Percentiles rank a stretch among this genome's conserved stretches.
phyloP scores from a whole-genome alignment of 2,888 invertebrate species.

The Anarsia innoxiella region DNA sequence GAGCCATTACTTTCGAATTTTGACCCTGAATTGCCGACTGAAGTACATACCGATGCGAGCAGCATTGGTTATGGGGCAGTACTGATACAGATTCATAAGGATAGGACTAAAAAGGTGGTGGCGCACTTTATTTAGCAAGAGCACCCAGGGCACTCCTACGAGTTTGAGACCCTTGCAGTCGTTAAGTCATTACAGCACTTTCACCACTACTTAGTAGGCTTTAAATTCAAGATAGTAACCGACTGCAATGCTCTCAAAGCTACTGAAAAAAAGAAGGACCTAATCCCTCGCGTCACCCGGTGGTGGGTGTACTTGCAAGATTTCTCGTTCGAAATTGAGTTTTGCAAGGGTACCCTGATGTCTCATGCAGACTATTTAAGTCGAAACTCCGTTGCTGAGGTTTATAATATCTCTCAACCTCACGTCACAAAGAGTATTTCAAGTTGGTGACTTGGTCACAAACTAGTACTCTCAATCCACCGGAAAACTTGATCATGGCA shows the following conservation, averaged over 20 bases:
- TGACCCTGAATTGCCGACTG: conserved; percentile 13
- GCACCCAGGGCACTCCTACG: conserved; percentile 18
- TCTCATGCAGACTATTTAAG: conserved; percentile 7
- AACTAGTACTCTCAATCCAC: not conserved
- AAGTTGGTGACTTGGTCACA: not conserved
- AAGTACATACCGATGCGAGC: conserved; percentile 19
- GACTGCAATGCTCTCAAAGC: conserved; percentile 31
- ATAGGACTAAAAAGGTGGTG: conserved; percentile 4
- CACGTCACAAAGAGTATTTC: not conserved
- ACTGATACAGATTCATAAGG: conserved; percentile 2
- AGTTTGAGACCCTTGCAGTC: conserved; percentile 20
- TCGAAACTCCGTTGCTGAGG: conserved; percentile 2
- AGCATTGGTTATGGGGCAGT: conserved; percentile 16
- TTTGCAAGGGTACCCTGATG: conserved; percentile 16
- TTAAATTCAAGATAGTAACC: conserved; percentile 20
- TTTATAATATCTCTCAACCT: conserved; percentile 11
- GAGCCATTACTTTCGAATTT: conserved; percentile 16
- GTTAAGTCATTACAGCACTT: conserved; percentile 19
- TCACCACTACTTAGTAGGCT: conserved; percentile 15
- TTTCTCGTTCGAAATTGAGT: conserved; percentile 18
- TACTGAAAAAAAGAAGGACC: conserved; percentile 26
- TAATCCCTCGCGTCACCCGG: conserved; percentile 26
- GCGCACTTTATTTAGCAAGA: conserved; percentile 17
- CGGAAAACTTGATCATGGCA: not conserved
- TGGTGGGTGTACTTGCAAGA: conserved; percentile 33